Conservation (phyloP, 2,797 vertebrate species). For the Anolis apletophallus region DNA sequence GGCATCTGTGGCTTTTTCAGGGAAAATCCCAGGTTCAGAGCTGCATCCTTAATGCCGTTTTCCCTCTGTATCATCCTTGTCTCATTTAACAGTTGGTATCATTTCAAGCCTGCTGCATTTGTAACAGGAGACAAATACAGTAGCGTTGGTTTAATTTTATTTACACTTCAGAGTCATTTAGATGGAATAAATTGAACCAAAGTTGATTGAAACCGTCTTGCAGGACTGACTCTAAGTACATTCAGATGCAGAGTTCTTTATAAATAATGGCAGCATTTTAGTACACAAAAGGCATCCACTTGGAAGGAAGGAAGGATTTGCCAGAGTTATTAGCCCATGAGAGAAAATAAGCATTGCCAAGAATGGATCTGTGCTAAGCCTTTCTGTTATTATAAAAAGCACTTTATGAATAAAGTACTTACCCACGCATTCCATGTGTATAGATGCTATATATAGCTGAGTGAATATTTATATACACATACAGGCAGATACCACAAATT, state of each 20-base stretch:
- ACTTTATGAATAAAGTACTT: constrained; percentile 35
- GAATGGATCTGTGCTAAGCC: constrained; percentile 30
- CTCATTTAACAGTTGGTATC: constrained; percentile 60
- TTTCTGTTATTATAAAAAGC: constrained; percentile 38
- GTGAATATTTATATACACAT: constrained; percentile 13
- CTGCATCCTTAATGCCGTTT: constrained; percentile 48
- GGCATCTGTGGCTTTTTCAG: constrained; percentile 45
- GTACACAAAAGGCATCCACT: constrained; percentile 58
- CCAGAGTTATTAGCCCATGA: constrained; percentile 46
- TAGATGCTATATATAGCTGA: constrained; percentile 20
- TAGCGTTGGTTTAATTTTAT: constrained; percentile 79
- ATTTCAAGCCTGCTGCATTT: constrained; percentile 66
- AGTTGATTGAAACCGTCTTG: constrained; percentile 78
- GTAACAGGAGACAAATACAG: constrained; percentile 74
- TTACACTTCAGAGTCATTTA: constrained; percentile 80
- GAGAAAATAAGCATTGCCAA: constrained; percentile 46
- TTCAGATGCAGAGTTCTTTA: constrained; percentile 61
- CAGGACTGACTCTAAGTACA: constrained; percentile 71
- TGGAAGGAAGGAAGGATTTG: constrained; percentile 57
- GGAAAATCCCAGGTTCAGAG: constrained; percentile 42
- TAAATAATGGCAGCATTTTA: constrained; percentile 66
- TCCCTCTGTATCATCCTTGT: constrained; percentile 40
- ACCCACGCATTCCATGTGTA: constrained; percentile 17
- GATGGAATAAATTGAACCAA: constrained; percentile 72
- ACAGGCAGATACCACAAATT: not conserved